A percentile compares a stretch with the other conserved stretches of the same genome.
These are phyloP conservation scores for Acronicta aceris DNA, from an alignment of 2,888 invertebrate species.

Conservation along the genomic window DNA sequence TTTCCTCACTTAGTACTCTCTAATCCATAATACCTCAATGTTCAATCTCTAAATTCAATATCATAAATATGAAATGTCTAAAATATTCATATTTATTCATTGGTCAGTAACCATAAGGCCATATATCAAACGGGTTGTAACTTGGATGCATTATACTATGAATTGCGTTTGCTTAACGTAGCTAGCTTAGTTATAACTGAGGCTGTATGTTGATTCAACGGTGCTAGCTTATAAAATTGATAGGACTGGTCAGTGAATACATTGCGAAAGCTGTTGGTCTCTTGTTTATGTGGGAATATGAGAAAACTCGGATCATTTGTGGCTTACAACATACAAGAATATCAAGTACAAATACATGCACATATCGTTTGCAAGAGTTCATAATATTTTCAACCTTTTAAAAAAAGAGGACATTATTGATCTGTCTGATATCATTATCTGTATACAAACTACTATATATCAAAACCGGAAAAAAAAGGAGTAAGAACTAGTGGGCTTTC, in stretches of 20 bases:
- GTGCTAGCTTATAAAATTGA: conserved; percentile 46
- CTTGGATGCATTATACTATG: conserved; percentile 40
- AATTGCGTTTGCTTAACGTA: conserved; percentile 43
- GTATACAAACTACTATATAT: no score
- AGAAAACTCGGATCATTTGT: no score
- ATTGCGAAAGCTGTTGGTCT: conserved; percentile 34
- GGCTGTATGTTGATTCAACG: conserved; percentile 54
- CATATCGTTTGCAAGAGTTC: not conserved
- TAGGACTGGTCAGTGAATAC: conserved; percentile 34
- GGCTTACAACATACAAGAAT: no score
- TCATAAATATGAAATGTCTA: conserved; percentile 43
- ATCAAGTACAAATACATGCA: no score
- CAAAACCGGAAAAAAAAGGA: no score
- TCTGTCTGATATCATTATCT: no score
- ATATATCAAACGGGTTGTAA: conserved; percentile 46
- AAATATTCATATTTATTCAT: conserved; percentile 57
- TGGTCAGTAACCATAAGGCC: conserved; percentile 20
- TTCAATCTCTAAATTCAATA: conserved; percentile 24
- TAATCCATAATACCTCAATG: conserved; percentile 16
- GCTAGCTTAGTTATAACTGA: conserved; percentile 36
- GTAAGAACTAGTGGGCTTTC: no score
- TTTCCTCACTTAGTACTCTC: conserved; percentile 1
- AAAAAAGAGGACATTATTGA: no score
- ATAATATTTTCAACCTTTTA: not conserved
- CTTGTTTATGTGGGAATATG: conserved; percentile 31